These are phyloP conservation scores for Pseudochirops corinnae DNA, from an alignment of 2,797 vertebrate species.

Conservation along the genomic window DNA sequence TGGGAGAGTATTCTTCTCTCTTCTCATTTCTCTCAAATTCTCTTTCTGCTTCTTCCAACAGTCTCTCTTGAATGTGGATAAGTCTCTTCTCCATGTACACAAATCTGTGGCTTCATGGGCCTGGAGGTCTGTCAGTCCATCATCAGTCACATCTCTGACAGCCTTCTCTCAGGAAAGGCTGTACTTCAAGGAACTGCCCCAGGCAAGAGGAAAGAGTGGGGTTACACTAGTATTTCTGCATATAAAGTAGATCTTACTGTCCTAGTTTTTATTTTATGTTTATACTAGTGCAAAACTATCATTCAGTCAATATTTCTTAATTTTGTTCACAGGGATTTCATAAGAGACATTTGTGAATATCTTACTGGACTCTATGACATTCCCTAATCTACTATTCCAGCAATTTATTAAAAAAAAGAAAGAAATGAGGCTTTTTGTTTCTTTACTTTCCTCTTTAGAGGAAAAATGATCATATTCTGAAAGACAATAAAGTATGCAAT, in stretches of 20 bases:
- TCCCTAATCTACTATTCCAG: not conserved
- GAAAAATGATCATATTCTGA: not conserved
- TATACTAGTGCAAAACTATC: not conserved
- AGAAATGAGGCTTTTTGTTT: not conserved
- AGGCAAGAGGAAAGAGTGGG: not conserved
- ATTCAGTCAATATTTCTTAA: not conserved
- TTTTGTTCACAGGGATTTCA: not conserved
- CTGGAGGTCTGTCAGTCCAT: not conserved
- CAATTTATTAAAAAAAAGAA: not conserved
- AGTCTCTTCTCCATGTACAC: not conserved
- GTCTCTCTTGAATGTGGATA: not conserved
- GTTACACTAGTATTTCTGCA: not conserved
- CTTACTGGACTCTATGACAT: not conserved
- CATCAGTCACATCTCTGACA: not conserved
- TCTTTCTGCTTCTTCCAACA: not conserved
- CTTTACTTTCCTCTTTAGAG: too few species aligned
- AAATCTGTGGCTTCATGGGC: not conserved
- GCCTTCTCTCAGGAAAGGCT: not conserved
- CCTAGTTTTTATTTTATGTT: not conserved
- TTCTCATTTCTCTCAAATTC: not conserved
- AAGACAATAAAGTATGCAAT: not conserved
- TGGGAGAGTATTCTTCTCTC: not conserved
- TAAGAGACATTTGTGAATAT: not conserved
- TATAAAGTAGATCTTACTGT: not conserved
- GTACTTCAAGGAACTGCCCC: not conserved